phyloP scores from a whole-genome alignment of 2,113 vertebrate genomes.

The Actinemys pallida region DNA sequence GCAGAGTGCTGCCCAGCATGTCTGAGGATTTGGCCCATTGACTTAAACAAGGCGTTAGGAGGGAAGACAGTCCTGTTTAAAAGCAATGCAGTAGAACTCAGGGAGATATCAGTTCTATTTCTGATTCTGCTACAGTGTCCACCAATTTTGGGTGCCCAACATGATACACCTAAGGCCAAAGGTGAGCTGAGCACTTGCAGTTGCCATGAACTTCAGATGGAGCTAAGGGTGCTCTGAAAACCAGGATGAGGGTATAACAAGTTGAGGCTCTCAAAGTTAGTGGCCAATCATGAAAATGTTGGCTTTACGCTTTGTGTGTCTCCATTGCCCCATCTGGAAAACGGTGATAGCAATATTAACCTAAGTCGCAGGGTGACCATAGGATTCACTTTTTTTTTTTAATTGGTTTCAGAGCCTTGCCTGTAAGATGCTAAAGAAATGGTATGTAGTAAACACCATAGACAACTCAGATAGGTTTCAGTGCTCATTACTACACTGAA shows the following conservation, averaged over 20 bases:
- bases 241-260: fast-evolving
- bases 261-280: background rate
- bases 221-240: background rate
- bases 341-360: fast-evolving
- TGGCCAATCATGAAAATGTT: background rate
- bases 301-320: background rate
- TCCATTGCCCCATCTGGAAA: background rate
- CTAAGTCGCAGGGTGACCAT: fast-evolving
- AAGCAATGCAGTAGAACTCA: background rate
- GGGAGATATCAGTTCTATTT: background rate
- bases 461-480: fast-evolving
- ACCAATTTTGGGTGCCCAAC: background rate
- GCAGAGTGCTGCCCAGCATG: background rate
- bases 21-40: background rate
- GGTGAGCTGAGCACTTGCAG: background rate
- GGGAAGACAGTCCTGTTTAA: background rate
- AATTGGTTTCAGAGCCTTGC: background rate
- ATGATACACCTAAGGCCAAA: too few relatives aligned
- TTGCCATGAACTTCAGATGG: background rate
- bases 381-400: background rate
- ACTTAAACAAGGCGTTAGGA: background rate
- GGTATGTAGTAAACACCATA: background rate
- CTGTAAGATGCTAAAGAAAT: background rate
- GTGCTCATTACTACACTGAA: fast-evolving
- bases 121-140: background rate